Conservation (phyloP, 2,797 vertebrate species). For the Eulemur albifrons region DNA sequence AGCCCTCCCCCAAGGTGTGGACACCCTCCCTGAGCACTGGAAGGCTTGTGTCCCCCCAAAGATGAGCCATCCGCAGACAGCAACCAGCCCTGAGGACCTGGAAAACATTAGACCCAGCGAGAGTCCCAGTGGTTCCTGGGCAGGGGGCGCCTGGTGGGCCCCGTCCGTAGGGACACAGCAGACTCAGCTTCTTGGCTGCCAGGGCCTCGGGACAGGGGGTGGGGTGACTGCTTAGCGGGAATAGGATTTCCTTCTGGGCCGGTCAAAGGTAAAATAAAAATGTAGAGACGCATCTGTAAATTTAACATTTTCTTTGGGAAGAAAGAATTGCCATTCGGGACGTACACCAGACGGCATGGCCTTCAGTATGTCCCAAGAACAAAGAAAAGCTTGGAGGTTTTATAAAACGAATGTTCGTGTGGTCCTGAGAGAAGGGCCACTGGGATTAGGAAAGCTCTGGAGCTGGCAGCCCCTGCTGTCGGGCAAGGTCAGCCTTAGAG, state of each 20-base stretch:
- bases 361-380: too few species aligned
- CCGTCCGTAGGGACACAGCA: background rate
- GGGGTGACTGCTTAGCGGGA: background rate
- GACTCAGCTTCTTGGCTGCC: background rate
- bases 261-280: background rate
- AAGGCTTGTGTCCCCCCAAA: background rate
- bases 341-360: fast-evolving
- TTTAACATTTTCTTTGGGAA: background rate
- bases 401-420: background rate
- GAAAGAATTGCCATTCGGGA: background rate
- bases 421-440: background rate
- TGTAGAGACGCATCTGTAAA: background rate
- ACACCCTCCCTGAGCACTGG: background rate
- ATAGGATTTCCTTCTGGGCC: background rate
- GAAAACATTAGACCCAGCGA: background rate
- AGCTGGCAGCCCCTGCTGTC: background rate
- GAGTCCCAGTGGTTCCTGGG: background rate
- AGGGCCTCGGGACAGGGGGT: background rate
- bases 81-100: background rate
- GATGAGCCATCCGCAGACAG: background rate
- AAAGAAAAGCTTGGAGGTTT: background rate
- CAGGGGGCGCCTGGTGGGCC: background rate
- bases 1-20: background rate
- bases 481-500: background rate
- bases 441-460: background rate